These are phyloP conservation scores for Folsomia manolachei DNA, from an alignment of 2,888 invertebrate species.

Conservation along the genomic window DNA sequence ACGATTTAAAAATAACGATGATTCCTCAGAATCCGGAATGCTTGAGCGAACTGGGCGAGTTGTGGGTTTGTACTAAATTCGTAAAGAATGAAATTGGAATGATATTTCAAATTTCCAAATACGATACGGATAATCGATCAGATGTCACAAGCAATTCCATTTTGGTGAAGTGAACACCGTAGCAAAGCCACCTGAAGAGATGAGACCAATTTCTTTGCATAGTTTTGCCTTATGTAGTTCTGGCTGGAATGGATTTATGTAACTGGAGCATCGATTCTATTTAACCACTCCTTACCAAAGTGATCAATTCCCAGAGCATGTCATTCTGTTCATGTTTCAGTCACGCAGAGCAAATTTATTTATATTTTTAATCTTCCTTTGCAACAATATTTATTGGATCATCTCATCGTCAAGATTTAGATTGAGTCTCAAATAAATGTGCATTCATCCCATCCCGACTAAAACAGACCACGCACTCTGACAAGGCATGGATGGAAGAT, in stretches of 20 bases:
- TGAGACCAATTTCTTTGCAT: slow-evolving; percentile 1
- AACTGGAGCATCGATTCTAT: too few species aligned
- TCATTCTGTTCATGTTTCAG: neutral
- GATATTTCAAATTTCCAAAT: slow-evolving; percentile 3
- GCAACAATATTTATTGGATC: slow-evolving; percentile 7
- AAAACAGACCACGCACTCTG: too few species aligned
- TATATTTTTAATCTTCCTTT: slow-evolving; percentile 5
- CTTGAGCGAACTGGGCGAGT: too few species aligned
- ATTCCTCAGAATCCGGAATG: neutral
- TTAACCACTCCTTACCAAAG: too few species aligned
- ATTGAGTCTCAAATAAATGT: neutral
- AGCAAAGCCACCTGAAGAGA: neutral
- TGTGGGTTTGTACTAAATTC: too few species aligned
- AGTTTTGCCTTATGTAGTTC: too few species aligned
- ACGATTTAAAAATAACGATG: neutral
- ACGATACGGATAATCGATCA: neutral
- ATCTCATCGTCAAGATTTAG: neutral
- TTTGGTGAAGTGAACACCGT: neutral
- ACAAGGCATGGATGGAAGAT: too few species aligned
- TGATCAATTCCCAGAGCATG: too few species aligned
- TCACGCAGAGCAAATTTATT: slow-evolving; percentile 9
- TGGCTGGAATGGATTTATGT: too few species aligned
- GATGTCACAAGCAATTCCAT: neutral
- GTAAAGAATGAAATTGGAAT: neutral
- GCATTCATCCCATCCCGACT: too few species aligned